Base-by-base conservation (phyloP, 37 sponge, comb jelly and placozoan species). In the Dysidea cf. avara region DNA sequence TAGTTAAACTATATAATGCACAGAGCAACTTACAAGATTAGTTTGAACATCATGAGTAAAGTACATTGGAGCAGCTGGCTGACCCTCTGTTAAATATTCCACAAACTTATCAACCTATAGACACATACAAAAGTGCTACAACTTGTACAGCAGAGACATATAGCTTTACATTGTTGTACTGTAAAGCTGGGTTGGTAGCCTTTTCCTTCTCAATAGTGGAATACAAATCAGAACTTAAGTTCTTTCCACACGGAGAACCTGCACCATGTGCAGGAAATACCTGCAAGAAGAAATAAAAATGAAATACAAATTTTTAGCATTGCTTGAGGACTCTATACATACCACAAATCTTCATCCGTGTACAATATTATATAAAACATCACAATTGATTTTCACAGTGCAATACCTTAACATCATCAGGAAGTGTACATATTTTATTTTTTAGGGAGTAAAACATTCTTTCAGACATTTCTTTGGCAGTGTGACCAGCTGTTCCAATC, bases 241-340 rank as follows among this genome's bases (percentile, higher is more conserved):
- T 83, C 76, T 89, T 85, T 0, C 95, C 95, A 89, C 95, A 94
- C 0, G 95, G 95, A 57, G 95, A 94, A 0, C 95, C 95, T 37
- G 90, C 87, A 32, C 95, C 95, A 40, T 94, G 95, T 29, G 95
- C 90, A 32, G 95, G 95, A 52, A 87, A 86, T 34, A 94, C 86
- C 86, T 90, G 59, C 5, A 46, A 1, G n/a, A 24, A 21, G 55
- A 9, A 7, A 53, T 31, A 59, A 7, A 56, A 36, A 68, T 37
- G n/a, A 62, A 55, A 17, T 30, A 36, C 0, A 5, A 35, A 77
- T 1, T 52, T 38, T 21, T 3, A 3, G 53, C 57, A 71, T 53
- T 24, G 16, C 67, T 2, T 18, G 3, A 68, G 29, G 35, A 16
- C 33, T 21, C 38, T 64, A 17, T 34, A 54, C 56, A 54, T 25